Evolutionary conservation across 2,888 invertebrate genomes (phyloP).

Genomic region (Lasioglossum vierecki): DNA sequence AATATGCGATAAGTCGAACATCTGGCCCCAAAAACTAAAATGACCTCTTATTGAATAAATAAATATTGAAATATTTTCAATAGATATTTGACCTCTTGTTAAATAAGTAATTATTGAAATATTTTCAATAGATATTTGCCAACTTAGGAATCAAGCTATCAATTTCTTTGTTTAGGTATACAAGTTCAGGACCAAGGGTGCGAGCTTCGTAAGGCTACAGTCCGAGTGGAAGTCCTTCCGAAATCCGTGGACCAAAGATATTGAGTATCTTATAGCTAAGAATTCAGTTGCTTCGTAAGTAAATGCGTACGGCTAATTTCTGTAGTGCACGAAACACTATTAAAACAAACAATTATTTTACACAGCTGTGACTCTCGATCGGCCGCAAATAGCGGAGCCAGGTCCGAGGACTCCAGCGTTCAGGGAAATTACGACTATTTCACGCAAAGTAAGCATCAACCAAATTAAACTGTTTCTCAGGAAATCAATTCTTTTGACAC

Average conservation of each 20-base stretch:
- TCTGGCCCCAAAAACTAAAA: neutral
- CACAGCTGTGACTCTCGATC: conserved; percentile 84
- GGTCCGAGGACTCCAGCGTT: conserved; percentile 83
- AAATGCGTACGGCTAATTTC: neutral
- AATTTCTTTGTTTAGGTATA: conserved; percentile 85
- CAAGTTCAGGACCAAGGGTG: conserved; percentile 92
- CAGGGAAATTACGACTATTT: conserved; percentile 86
- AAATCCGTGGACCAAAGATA: conserved; percentile 98
- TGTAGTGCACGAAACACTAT: no score
- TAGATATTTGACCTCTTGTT: neutral
- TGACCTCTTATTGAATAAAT: neutral
- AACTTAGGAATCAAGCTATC: neutral
- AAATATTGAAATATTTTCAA: neutral
- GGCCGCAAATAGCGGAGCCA: conserved; percentile 84
- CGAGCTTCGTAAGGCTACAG: conserved; percentile 89
- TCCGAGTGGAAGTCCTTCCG: conserved; percentile 95
- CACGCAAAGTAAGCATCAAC: conserved; percentile 85
- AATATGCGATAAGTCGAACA: neutral
- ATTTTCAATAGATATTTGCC: neutral
- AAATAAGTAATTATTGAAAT: neutral
- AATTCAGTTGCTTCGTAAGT: conserved; percentile 91
- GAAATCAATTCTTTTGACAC: no score
- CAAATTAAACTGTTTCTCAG: neutral
- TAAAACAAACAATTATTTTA: neutral
- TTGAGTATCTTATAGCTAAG: conserved; percentile 95